Conservation (phyloP, 2,888 invertebrate genomes). For the Amaurobius ferox region DNA sequence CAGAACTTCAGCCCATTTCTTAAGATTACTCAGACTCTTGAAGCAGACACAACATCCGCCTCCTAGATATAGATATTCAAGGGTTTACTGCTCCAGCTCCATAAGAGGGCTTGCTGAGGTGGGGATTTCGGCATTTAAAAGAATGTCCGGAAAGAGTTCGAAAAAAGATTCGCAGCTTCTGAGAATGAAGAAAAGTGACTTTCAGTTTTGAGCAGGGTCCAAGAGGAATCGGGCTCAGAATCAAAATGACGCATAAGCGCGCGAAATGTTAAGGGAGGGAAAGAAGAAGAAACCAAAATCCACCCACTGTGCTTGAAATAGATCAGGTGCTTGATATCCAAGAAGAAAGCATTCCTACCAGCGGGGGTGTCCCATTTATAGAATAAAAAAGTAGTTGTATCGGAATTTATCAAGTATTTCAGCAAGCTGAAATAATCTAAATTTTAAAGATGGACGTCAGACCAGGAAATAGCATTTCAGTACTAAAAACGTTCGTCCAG, state of each 20-base stretch:
- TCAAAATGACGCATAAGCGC: slow-evolving; percentile 51
- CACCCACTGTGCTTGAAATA: slow-evolving; percentile 54
- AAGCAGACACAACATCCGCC: neutral
- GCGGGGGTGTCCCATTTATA: slow-evolving; percentile 30
- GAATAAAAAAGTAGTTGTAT: neutral
- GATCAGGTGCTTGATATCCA: slow-evolving; percentile 44
- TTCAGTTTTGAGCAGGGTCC: slow-evolving; percentile 32
- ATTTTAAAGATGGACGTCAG: too few species aligned
- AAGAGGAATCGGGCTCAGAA: slow-evolving; percentile 41
- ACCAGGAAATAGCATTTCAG: too few species aligned
- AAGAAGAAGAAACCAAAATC: neutral
- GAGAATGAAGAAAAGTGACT: slow-evolving; percentile 22
- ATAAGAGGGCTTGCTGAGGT: slow-evolving; percentile 33
- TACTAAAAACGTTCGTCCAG: too few species aligned
- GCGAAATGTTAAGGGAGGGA: neutral
- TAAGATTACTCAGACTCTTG: neutral
- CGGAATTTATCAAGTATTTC: too few species aligned
- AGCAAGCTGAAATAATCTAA: too few species aligned
- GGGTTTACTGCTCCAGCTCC: slow-evolving; percentile 10
- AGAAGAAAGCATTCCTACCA: neutral
- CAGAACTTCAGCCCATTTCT: neutral
- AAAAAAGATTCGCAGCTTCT: neutral
- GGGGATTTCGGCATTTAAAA: slow-evolving; percentile 9
- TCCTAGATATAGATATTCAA: neutral
- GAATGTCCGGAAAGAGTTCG: neutral